A percentile compares a stretch with the other conserved stretches of the same genome.
Evolutionary conservation across 2,888 invertebrate genomes (phyloP).

Genomic region (Spilosoma lubricipeda): DNA sequence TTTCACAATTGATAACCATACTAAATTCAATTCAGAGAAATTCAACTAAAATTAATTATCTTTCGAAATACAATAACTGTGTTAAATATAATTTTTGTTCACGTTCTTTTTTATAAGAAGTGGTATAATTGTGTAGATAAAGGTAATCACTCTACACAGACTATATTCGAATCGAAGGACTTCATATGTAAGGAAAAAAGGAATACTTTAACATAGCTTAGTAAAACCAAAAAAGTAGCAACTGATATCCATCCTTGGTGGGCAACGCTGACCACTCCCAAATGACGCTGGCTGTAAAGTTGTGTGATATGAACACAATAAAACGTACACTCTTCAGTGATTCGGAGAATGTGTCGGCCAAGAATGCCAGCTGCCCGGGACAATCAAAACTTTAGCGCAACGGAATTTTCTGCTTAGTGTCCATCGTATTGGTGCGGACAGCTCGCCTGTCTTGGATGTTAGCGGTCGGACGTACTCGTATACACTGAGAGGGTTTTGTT

Average conservation of each 20-base stretch:
- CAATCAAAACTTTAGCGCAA: slow-evolving; percentile 85
- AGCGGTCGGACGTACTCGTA: slow-evolving; percentile 38
- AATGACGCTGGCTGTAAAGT: slow-evolving; percentile 25
- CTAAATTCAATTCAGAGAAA: background rate
- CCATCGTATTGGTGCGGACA: slow-evolving; percentile 75
- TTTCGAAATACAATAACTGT: too few species aligned
- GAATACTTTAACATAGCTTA: background rate
- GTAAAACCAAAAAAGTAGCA: slow-evolving; percentile 20
- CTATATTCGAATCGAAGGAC: background rate
- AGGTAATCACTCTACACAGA: background rate
- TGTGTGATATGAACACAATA: slow-evolving; percentile 77
- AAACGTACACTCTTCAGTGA: slow-evolving; percentile 75
- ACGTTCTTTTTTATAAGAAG: background rate
- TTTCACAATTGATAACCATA: too few species aligned
- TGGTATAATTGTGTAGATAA: too few species aligned
- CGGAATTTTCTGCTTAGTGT: slow-evolving; percentile 84
- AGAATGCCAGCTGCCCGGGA: slow-evolving; percentile 85
- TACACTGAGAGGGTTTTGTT: slow-evolving; percentile 26
- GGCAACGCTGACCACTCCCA: slow-evolving; percentile 14
- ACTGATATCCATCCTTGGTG: slow-evolving; percentile 15
- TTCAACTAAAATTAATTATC: background rate
- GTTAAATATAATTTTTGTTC: too few species aligned
- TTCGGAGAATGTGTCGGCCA: slow-evolving; percentile 78
- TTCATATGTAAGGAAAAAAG: background rate
- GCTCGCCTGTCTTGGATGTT: slow-evolving; percentile 63